These are phyloP conservation scores for Hemiprocne comata DNA, from an alignment of 2,113 vertebrate species.

Conservation along the genomic window DNA sequence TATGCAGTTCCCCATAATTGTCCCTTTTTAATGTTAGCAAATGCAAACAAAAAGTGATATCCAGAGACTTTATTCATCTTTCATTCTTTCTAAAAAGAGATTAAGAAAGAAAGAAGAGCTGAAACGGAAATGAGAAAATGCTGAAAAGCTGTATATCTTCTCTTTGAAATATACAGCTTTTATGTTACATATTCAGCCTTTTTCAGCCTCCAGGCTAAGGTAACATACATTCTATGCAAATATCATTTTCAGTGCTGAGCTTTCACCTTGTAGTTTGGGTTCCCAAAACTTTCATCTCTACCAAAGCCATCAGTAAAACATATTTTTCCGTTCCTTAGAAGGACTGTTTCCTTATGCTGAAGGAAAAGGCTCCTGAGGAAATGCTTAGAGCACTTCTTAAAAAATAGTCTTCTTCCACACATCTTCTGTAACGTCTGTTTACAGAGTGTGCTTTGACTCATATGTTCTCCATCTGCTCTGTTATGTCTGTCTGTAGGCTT, in stretches of 20 bases:
- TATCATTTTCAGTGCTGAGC: not conserved
- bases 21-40: not conserved
- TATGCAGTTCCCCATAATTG: not conserved
- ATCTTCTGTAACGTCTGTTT: not conserved
- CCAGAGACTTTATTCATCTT: not conserved
- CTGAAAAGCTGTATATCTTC: not conserved
- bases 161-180: not conserved
- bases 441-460: slow-evolving; percentile 15
- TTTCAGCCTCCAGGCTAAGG: not conserved
- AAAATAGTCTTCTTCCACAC: not conserved
- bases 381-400: slow-evolving; percentile 1
- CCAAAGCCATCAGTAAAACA: not conserved
- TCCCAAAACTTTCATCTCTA: not conserved
- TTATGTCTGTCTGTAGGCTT: not conserved
- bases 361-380: not conserved
- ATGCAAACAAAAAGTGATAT: not conserved
- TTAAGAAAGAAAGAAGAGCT: not conserved
- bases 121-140: not conserved
- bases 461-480: slow-evolving; percentile 35
- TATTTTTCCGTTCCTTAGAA: not conserved
- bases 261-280: not conserved
- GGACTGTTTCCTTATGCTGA: not conserved
- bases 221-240: not conserved
- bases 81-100: not conserved
- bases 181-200: not conserved